phyloP scores from a whole-genome alignment of 2,113 vertebrate genomes.

The Sisor rabdophorus region DNA sequence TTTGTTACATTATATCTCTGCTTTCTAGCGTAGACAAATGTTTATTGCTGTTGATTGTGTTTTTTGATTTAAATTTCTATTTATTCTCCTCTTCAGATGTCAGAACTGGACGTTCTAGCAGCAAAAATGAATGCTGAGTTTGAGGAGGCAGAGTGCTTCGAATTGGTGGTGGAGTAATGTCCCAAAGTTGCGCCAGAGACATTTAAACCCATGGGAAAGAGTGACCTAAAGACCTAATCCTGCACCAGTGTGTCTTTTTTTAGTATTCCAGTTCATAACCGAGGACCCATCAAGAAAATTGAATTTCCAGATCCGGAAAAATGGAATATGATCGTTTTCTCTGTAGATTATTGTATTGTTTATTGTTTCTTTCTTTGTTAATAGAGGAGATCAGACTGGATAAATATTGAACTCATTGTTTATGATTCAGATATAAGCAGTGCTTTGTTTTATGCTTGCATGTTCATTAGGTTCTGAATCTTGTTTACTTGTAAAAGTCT shows the following conservation, averaged over 20 bases:
- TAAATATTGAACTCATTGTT: not conserved
- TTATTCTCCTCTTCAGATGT: constrained; percentile 54
- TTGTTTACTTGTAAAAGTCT: not conserved
- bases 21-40: too few relatives aligned
- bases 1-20: too few relatives aligned
- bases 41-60: too few relatives aligned
- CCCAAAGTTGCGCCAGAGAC: not conserved
- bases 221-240: not conserved
- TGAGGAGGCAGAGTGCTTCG: constrained; percentile 80
- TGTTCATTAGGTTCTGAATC: not conserved
- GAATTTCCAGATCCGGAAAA: not conserved
- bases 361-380: not conserved
- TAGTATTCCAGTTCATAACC: not conserved
- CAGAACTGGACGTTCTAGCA: constrained; percentile 76
- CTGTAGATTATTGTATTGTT: not conserved
- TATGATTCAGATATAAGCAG: not conserved
- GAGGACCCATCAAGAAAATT: not conserved
- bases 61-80: constrained; percentile 3
- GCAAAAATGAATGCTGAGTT: constrained; percentile 84
- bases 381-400: not conserved
- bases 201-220: not conserved
- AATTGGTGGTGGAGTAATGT: constrained; percentile 77
- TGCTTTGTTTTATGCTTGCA: not conserved
- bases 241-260: not conserved
- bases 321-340: not conserved